Evolutionary conservation across 2,888 invertebrate species (phyloP).

Genomic region (Arge pagana): DNA sequence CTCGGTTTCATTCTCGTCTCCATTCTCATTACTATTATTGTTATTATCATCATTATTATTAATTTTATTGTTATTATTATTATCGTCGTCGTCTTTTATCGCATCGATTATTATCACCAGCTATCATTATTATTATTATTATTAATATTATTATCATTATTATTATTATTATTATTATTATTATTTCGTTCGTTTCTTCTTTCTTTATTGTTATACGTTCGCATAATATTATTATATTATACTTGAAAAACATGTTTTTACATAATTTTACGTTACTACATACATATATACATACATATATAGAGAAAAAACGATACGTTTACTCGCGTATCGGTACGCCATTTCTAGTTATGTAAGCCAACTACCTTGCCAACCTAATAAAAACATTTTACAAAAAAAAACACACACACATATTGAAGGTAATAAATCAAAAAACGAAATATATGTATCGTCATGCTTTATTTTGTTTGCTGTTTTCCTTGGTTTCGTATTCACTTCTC

Average conservation of each 20-base stretch:
- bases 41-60: neutral
- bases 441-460: neutral
- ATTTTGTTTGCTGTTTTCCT: neutral
- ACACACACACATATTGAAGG: neutral
- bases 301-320: no score
- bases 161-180: constrained; percentile 5
- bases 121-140: constrained; percentile 25
- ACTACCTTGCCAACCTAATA: constrained; percentile 57
- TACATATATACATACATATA: no score
- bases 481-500: neutral
- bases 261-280: constrained; percentile 9
- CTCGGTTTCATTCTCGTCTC: no score
- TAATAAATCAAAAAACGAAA: neutral
- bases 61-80: neutral
- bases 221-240: neutral
- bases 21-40: neutral
- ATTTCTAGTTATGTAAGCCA: constrained; percentile 54
- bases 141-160: constrained; percentile 15
- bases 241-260: neutral
- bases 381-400: constrained; percentile 48
- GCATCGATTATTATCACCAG: constrained; percentile 5
- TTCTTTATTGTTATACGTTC: constrained; percentile 8
- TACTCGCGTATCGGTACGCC: no score
- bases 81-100: constrained; percentile 8
- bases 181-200: neutral